Evolutionary conservation across 30 jellyfish, hydroid and myxozoan genomes (phyloP).

Genomic region (Morbakka virulenta): DNA sequence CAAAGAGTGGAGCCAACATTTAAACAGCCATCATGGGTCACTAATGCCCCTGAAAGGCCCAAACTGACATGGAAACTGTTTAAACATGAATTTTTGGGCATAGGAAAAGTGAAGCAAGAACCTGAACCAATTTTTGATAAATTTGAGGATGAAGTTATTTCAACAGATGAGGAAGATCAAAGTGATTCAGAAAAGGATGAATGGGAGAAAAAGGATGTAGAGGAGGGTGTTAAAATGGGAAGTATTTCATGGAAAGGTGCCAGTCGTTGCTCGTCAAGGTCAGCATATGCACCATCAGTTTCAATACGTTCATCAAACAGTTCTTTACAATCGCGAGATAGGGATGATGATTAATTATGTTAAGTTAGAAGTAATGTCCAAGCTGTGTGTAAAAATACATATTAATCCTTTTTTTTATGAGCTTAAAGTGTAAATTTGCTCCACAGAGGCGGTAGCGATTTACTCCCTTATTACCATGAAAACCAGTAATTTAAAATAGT

Average conservation of each 20-base stretch:
- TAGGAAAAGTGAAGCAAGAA: conserved; percentile 14
- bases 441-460: too few species aligned
- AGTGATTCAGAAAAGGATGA: neutral
- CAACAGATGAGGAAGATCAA: conserved; percentile 31
- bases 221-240: neutral
- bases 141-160: conserved; percentile 22
- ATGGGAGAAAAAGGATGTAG: neutral
- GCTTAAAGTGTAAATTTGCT: too few species aligned
- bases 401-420: too few species aligned
- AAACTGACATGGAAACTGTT: conserved; percentile 66
- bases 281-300: neutral
- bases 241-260: neutral
- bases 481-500: too few species aligned
- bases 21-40: conserved; percentile 57
- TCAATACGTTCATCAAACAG: neutral
- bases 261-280: neutral
- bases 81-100: conserved; percentile 74
- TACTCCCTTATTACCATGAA: too few species aligned
- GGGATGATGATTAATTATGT: neutral
- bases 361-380: too few species aligned
- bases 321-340: neutral
- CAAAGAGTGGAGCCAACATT: conserved; percentile 43
- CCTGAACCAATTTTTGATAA: conserved; percentile 43
- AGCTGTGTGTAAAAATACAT: too few species aligned
- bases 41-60: conserved; percentile 15